Conservation (phyloP, 2,113 vertebrate species). For the Saguinus midas region DNA sequence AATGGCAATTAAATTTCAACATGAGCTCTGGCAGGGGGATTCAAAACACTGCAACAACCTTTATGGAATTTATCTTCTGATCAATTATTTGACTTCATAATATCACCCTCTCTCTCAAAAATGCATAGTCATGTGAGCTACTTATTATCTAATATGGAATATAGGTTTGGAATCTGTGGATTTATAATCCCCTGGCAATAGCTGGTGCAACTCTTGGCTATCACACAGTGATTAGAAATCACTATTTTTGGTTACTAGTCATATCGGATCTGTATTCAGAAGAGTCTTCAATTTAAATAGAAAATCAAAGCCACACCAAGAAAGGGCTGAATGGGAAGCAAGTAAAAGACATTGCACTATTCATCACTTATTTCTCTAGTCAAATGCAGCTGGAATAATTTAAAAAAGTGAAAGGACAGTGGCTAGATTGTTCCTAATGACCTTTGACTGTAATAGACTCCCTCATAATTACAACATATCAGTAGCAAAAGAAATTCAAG, state of each 20-base stretch:
- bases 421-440: background rate
- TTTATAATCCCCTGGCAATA: background rate
- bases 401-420: background rate
- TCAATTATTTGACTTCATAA: background rate
- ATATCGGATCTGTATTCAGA: background rate
- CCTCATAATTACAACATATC: background rate
- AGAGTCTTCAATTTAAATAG: background rate
- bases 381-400: background rate
- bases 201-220: background rate
- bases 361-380: background rate
- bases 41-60: background rate
- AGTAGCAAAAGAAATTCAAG: background rate
- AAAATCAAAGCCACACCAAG: background rate
- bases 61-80: background rate
- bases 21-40: background rate
- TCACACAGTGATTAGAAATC: background rate
- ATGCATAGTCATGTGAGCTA: background rate
- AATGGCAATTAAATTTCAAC: background rate
- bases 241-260: background rate
- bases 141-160: background rate
- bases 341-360: background rate
- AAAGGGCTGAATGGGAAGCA: background rate
- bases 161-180: background rate
- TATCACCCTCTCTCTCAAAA: background rate
- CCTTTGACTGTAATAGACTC: background rate